Conservation (phyloP, 2,888 invertebrate species). For the Trissonchulus sp. region DNA sequence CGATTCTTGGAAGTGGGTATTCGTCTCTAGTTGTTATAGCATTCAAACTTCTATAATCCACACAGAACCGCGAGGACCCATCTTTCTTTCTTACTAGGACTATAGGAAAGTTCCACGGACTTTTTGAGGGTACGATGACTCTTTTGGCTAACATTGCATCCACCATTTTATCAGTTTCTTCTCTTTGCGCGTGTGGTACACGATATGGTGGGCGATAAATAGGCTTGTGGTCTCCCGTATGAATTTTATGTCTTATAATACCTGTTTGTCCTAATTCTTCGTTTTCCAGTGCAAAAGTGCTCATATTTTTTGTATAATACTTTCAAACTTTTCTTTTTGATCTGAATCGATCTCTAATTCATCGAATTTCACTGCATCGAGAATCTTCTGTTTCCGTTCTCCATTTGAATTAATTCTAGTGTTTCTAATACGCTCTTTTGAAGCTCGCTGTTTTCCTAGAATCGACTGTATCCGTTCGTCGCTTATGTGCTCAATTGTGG, state of each 20-base stretch:
- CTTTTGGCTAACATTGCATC: not conserved
- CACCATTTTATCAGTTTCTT: not conserved
- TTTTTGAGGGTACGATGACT: not conserved
- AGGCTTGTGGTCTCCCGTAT: not conserved
- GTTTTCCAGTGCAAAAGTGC: constrained; percentile 5
- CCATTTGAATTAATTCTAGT: no score
- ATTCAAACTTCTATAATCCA: constrained; percentile 22
- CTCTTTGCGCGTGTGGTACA: not conserved
- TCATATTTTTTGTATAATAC: not conserved
- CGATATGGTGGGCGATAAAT: not conserved
- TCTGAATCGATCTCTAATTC: no score
- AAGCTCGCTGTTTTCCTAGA: no score
- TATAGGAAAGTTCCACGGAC: constrained; percentile 9
- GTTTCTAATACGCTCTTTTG: no score
- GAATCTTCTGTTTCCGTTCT: no score
- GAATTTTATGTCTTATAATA: not conserved
- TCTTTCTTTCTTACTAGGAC: constrained; percentile 9
- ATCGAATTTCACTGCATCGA: no score
- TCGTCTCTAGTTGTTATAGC: not conserved
- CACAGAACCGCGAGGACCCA: not conserved
- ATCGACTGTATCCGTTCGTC: no score
- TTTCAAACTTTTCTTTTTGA: not conserved
- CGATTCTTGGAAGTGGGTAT: constrained; percentile 21
- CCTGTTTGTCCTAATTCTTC: not conserved
- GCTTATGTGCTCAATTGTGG: no score